Evolutionary conservation across 1,140 invertebrate genomes (phyloP).

Genomic region (Lepidotrigona ventralis): DNA sequence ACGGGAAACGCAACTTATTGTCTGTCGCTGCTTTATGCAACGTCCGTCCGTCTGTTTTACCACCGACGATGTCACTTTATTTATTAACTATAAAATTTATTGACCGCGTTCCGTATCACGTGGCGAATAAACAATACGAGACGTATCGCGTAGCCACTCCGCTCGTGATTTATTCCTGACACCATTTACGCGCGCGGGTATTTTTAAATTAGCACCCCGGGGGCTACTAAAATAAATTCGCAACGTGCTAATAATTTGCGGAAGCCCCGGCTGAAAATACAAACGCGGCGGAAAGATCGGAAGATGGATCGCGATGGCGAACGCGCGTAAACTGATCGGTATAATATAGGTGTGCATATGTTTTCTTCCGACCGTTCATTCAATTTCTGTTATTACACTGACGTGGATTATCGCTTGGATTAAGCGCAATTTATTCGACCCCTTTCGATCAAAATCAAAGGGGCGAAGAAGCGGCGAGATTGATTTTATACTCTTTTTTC

Average conservation of each 20-base stretch:
- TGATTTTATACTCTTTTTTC: background rate
- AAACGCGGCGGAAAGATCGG: background rate
- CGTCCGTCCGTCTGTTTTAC: background rate
- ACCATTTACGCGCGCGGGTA: background rate
- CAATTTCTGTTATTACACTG: background rate
- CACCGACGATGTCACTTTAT: background rate
- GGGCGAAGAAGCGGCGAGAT: background rate
- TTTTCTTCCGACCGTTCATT: background rate
- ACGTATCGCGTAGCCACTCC: background rate
- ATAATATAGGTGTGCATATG: background rate
- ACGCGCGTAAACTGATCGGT: background rate
- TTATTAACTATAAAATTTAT: constrained; percentile 12
- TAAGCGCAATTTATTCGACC: background rate
- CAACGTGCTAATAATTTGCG: constrained; percentile 9
- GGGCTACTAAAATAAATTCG: background rate
- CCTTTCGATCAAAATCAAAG: background rate
- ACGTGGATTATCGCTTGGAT: background rate
- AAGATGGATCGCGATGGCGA: background rate
- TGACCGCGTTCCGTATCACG: background rate
- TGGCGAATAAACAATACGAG: constrained; percentile 18
- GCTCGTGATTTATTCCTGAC: constrained; percentile 5
- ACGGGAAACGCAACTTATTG: background rate
- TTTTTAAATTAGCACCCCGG: constrained; percentile 2
- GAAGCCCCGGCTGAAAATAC: background rate
- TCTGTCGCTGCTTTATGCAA: background rate